Conservation (phyloP, 1,140 invertebrate species). For the Lepidurus couesii region DNA sequence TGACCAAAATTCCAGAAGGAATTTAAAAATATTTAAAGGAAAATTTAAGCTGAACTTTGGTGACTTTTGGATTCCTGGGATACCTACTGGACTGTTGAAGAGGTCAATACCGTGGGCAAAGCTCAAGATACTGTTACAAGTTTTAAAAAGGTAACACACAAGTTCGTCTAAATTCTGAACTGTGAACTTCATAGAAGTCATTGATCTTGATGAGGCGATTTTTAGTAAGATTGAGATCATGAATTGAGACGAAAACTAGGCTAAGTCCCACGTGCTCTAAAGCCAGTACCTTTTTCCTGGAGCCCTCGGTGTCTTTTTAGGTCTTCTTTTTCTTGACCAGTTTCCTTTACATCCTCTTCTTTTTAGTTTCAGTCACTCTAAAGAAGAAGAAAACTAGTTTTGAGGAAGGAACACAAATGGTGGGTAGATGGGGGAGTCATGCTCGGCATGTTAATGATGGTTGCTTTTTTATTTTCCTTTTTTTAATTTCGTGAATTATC, state of each 20-base stretch:
- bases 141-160: no score
- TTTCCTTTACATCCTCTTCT: neutral
- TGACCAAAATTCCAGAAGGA: no score
- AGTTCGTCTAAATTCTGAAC: no score
- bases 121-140: no score
- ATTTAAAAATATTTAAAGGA: no score
- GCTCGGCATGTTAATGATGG: neutral
- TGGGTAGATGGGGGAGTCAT: neutral
- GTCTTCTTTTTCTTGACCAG: neutral
- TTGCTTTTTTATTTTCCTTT: neutral
- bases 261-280: neutral
- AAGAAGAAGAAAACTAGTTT: neutral
- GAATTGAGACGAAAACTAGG: neutral
- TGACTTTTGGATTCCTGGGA: no score
- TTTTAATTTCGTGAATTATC: neutral
- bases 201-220: neutral
- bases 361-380: neutral
- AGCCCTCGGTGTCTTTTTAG: neutral
- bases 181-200: neutral
- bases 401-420: neutral
- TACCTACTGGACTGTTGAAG: no score
- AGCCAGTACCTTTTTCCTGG: no score
- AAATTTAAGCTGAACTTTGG: no score
- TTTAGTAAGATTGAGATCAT: conserved; percentile 14
- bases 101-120: no score